Conservation (phyloP, 2,888 invertebrate genomes). For the Dicyrtoma fusca region DNA sequence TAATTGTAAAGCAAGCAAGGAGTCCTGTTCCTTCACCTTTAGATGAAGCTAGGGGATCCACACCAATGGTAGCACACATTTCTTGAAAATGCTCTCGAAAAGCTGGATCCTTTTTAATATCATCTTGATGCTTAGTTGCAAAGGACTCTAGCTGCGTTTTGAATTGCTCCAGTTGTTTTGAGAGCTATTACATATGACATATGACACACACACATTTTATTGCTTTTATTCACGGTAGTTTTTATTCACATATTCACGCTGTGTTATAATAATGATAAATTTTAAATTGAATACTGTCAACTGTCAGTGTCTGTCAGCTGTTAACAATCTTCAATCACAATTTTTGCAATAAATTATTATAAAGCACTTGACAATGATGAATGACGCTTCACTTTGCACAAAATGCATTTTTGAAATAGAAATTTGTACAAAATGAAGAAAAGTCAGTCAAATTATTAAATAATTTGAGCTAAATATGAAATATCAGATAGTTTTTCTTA, state of each 20-base stretch:
- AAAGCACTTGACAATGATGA: too few relatives aligned
- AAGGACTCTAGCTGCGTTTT: conserved; percentile 91
- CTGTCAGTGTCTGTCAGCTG: too few relatives aligned
- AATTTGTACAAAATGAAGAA: too few relatives aligned
- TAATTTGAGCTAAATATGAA: too few relatives aligned
- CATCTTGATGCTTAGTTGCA: conserved; percentile 89
- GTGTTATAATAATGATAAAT: background rate
- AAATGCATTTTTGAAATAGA: too few relatives aligned
- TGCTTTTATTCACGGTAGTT: background rate
- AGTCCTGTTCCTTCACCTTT: conserved; percentile 64
- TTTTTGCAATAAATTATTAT: too few relatives aligned
- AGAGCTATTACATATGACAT: conserved; percentile 70
- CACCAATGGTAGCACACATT: conserved; percentile 99
- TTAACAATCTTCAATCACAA: too few relatives aligned
- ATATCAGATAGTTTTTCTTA: too few relatives aligned
- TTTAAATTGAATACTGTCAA: conserved; percentile 17
- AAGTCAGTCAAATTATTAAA: too few relatives aligned
- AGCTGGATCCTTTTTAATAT: conserved; percentile 91
- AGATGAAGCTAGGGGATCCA: conserved; percentile 94
- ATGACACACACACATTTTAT: background rate
- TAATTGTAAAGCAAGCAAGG: too few relatives aligned
- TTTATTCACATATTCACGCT: background rate
- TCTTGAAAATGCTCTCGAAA: conserved; percentile 96
- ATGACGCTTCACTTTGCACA: too few relatives aligned
- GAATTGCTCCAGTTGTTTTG: conserved; percentile 91